Evolutionary conservation across 1,140 invertebrate genomes (phyloP), one percentile per base, ranked within the genome.

Genomic region (Zaprionus ghesquierei): DNA sequence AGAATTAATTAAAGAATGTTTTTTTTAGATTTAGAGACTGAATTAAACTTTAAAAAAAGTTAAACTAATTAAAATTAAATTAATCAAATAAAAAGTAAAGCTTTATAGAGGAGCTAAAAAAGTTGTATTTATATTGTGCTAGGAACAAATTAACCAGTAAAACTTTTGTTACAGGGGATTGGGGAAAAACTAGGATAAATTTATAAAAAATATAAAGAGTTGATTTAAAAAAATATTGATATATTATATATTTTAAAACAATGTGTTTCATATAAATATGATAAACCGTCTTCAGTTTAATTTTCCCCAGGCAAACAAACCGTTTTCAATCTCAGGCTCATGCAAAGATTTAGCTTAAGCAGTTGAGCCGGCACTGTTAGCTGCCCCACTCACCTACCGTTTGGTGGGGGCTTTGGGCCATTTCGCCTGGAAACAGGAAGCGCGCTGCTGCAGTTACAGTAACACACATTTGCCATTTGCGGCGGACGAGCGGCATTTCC

Each of bases 401-500:
- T 53, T 49, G 2, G 41, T n/a, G 13, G 12, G 44, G 22, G 49
- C 58, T 62, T 33, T 62, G 49, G 13, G 44, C 53, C 53, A 58
- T 56, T 49, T 55, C 60, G 23, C 68, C 33, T 50, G 65, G 64
- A 46, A 84, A 80, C 81, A 86, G 77, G 79, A 89, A 89, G 82
- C 71, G 64, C 71, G 53, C 27, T 59, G 71, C 63, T 60, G 76
- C 77, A 89, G 84, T 89, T 89, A 89, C 79, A 89, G 85, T 89
- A 89, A 89, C 84, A 89, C 84, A 89, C 85, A 84, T 89, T 89
- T 84, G 53, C 84, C 84, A 86, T 82, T 41, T 71, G 73, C 84
- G 71, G 79, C 46, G 75, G 35, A 41, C 59, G 41, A 41, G 60
- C 77, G 66, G 74, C 79, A 87, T 86, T 86, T 86, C 82, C 81